phyloP scores from a whole-genome alignment of 2,113 vertebrate species.

The Halichoeres trimaculatus region DNA sequence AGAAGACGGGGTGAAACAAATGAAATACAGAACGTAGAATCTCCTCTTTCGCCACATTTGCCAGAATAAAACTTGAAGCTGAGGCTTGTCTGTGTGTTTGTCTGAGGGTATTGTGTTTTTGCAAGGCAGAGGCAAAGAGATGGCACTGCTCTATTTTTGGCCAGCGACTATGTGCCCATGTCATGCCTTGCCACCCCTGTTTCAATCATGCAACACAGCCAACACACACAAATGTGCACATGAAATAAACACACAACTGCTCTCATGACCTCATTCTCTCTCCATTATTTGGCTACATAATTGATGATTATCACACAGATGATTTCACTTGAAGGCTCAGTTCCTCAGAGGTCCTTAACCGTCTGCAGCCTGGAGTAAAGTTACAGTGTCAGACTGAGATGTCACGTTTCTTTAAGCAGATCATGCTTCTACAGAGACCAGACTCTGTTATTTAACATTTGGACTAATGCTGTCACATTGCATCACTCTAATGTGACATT shows the following conservation, averaged over 20 bases:
- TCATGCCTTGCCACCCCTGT: slow-evolving; percentile 41
- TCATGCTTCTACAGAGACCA: background rate
- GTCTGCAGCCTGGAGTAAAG: background rate
- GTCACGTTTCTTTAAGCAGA: background rate
- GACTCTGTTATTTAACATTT: slow-evolving; percentile 7
- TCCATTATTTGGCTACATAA: slow-evolving; percentile 32
- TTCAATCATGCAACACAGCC: slow-evolving; percentile 44
- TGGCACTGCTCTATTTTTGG: slow-evolving; percentile 60
- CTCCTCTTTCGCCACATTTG: background rate
- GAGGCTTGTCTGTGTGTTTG: slow-evolving; percentile 14
- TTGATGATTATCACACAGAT: slow-evolving; percentile 23
- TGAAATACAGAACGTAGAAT: background rate
- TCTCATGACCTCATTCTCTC: slow-evolving; percentile 19
- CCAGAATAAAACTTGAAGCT: slow-evolving; percentile 19
- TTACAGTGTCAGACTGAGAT: background rate
- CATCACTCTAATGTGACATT: slow-evolving; percentile 12
- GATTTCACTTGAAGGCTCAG: slow-evolving; percentile 4
- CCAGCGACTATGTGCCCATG: slow-evolving; percentile 20
- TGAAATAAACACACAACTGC: slow-evolving; percentile 11
- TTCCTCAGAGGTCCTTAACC: background rate
- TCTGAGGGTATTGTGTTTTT: slow-evolving; percentile 39
- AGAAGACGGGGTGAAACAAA: background rate
- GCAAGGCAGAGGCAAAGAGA: slow-evolving; percentile 34
- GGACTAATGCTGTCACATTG: slow-evolving; percentile 13
- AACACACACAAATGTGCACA: slow-evolving; percentile 20